Evolutionary conservation across 1,140 invertebrate genomes (phyloP), one percentile per base, ranked within the genome.

Genomic region (Danaus plexippus): DNA sequence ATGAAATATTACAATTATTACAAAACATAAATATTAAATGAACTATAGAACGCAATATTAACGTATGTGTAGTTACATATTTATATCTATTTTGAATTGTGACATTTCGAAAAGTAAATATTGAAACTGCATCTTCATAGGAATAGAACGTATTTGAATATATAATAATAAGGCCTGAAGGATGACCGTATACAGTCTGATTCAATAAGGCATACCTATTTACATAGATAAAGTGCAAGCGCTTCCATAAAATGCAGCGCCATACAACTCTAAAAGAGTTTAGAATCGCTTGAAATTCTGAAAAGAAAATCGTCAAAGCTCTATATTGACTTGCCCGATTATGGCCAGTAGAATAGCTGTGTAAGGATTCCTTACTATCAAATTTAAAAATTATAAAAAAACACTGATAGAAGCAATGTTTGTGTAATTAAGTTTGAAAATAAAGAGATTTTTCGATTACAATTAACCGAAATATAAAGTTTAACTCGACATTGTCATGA

Each of bases 271-370:
- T 66, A 56, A 67, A 76, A 66, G 72, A 78, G 71, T 82, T 77
- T 77, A 75, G 73, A 76, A 79, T 70, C 71, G 67, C 74, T 80
- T 79, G 71, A 78, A 79, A 75, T 79, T 74, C 76, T 79, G 69
- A 78, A 79, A 83, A 80, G 77, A 80, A 80, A 80, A 80, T 78
- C 78, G 73, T 84, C 80, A 84, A 81, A 81, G 80, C 80, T 80
- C 74, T 80, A 80, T 83, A 83, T 83, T 81, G 78, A 76, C 76
- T 74, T 59, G 59, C 60, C 43, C 60, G 22, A 47, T 55, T 59
- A 56, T 42, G 67, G 71, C 75, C 63, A 64, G 45, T 12, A 67
- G 55, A 58, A 5, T 2, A 8, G 64, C 62, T 3, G 7, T 6
- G 2, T 32, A 32, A 6, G 60, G 32, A 12, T 13, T n/a, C n/a